Evolutionary conservation across 37 sponge, comb jelly and placozoan genomes (phyloP).

Genomic region (Diacarnus erythraeanus): DNA sequence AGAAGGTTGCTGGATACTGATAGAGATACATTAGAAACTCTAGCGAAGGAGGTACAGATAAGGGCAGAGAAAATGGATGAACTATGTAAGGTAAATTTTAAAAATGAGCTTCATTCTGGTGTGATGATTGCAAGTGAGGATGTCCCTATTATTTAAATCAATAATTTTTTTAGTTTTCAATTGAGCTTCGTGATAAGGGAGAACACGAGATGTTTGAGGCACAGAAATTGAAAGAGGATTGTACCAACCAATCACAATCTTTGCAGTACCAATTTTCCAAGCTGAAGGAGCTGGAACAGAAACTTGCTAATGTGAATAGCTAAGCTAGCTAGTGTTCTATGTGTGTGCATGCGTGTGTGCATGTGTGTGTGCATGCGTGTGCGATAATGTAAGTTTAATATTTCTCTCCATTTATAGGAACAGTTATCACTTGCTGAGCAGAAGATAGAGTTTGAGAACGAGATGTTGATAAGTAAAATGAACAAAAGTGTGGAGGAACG

Average conservation of each 20-base stretch:
- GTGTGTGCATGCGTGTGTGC: background rate
- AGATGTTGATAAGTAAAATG: background rate
- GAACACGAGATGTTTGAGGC: constrained; percentile 31
- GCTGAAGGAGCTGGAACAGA: constrained; percentile 39
- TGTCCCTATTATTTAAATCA: background rate
- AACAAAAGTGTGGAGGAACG: background rate
- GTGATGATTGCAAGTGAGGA: background rate
- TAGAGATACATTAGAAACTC: constrained; percentile 15
- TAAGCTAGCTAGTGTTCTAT: background rate
- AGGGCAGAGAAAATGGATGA: constrained; percentile 42
- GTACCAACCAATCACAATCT: constrained; percentile 9
- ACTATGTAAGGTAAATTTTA: constrained; percentile 25
- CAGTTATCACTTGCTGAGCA: constrained; percentile 25
- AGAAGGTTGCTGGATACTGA: constrained; percentile 16
- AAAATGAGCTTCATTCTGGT: background rate
- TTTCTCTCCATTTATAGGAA: constrained; percentile 20
- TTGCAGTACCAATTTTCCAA: constrained; percentile 1
- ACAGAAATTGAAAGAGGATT: constrained; percentile 8
- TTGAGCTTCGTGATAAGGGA: constrained; percentile 29
- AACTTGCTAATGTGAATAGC: constrained; percentile 40
- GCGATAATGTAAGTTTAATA: background rate
- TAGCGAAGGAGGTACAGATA: constrained; percentile 19
- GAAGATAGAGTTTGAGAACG: constrained; percentile 26
- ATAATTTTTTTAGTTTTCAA: constrained; percentile 33
- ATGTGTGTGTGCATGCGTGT: background rate